Conservation (phyloP, 2,888 invertebrate genomes). For the Graphium colonna region DNA sequence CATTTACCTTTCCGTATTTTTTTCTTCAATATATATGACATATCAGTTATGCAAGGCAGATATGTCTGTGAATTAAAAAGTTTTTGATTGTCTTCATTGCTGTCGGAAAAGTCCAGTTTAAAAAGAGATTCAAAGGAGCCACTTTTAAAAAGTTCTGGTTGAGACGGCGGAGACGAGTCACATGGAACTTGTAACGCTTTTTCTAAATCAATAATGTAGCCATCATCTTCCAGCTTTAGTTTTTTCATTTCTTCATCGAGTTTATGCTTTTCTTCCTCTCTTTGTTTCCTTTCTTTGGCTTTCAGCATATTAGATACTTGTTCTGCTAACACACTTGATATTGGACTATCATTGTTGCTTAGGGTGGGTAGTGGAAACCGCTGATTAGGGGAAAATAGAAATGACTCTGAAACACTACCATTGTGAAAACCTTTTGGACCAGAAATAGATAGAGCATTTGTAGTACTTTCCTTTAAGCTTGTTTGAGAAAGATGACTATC, state of each 20-base stretch:
- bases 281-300: constrained; percentile 52
- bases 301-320: constrained; percentile 66
- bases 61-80: constrained; percentile 34
- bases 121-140: constrained; percentile 55
- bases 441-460: constrained; percentile 36
- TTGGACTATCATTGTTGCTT: constrained; percentile 42
- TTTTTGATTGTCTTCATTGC: constrained; percentile 29
- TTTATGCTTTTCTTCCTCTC: constrained; percentile 40
- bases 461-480: constrained; percentile 40
- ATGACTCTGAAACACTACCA: constrained; percentile 43
- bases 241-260: constrained; percentile 43
- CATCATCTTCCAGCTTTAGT: constrained; percentile 40
- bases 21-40: constrained; percentile 52
- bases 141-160: constrained; percentile 37
- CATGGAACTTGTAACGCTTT: constrained; percentile 46
- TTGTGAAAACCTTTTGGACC: constrained; percentile 26
- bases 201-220: constrained; percentile 56
- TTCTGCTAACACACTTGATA: constrained; percentile 47
- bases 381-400: constrained; percentile 34
- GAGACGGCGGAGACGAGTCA: constrained; percentile 21
- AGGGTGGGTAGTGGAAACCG: constrained; percentile 50
- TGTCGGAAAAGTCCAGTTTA: constrained; percentile 38
- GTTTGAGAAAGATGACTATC: constrained; percentile 64
- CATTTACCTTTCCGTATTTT: constrained; percentile 47
- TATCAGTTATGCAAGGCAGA: constrained; percentile 50